phyloP scores from a whole-genome alignment of 2,113 vertebrate genomes.

The Circaetus gallicus region DNA sequence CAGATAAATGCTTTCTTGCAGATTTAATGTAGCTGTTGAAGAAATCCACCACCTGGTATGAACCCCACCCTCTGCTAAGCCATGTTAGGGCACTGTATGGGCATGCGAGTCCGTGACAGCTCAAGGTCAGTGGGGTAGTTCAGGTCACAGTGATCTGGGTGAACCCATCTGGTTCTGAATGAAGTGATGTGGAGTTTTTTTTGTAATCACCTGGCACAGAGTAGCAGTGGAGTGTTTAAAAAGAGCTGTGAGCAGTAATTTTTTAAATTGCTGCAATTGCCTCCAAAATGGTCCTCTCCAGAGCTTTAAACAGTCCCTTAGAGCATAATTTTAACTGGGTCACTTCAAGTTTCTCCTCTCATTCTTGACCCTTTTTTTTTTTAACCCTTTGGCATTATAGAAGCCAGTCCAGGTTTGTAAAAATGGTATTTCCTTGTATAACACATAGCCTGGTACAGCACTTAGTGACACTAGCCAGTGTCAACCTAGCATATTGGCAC shows the following conservation, averaged over 20 bases:
- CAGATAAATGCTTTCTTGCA: background rate
- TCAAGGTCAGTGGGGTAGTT: background rate
- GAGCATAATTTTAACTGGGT: background rate
- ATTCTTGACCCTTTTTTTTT: background rate
- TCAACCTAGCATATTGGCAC: background rate
- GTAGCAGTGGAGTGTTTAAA: background rate
- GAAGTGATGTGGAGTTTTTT: background rate
- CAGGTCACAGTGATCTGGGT: background rate
- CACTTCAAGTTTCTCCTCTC: background rate
- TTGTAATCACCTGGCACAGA: background rate
- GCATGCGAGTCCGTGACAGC: accelerated
- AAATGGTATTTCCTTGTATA: background rate
- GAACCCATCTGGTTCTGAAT: background rate
- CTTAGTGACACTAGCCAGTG: no score
- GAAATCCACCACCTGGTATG: background rate
- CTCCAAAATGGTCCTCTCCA: background rate
- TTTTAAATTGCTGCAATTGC: background rate
- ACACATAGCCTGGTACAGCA: background rate
- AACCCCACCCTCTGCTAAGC: background rate
- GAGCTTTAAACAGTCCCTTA: background rate
- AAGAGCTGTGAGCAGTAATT: background rate
- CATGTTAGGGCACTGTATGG: accelerated
- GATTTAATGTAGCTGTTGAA: background rate
- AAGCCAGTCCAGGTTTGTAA: background rate
- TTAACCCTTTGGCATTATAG: background rate